Evolutionary conservation across 2,888 invertebrate species (phyloP), one percentile per base, ranked within the genome.

Genomic region (Noctua fimbriata): DNA sequence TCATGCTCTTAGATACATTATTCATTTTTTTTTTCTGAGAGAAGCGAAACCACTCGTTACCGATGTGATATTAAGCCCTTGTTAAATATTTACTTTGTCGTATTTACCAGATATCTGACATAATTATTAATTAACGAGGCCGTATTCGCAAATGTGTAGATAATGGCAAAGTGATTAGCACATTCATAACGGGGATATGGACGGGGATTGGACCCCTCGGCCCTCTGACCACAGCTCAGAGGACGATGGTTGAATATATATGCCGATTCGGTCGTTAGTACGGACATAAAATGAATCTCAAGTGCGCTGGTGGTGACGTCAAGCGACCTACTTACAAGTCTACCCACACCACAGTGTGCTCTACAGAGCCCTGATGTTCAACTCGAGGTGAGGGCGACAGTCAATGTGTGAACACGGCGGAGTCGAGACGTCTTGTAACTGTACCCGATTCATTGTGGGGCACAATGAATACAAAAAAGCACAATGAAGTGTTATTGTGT

Each of bases 111-210:
- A 36, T 55, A 65, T 75, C 52, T 32, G 60, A 16, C 32, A 41
- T 36, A 36, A 76, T 66, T 32, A 70, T 3, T 52, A 36, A 76
- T 81, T 63, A 66, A 69, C n/a, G 58, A 76, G 55, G 12, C n/a
- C 3, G 36, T 21, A 79, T 44, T 70, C 12, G 21, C 4, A 32
- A 28, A 36, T 1, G 32, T 44, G n/a, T 16, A 60, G 28, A 32
- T 47, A 67, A 69, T 55, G 36, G 24, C 24, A 7, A n/a, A 69
- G 52, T 52, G 47, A 81, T 36, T 55, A 52, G 36, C 47, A 28
- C 69, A 65, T 69, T 47, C 18, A 75, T 63, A 63, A n/a, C 41
- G 44, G 5, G 18, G 10, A 49, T 16, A n/a, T 32, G 58, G 41
- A 32, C 41, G n/a, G n/a, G n/a, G 32, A 1, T 65, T 36, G 63